Base-by-base conservation (phyloP, 2,888 invertebrate species). In the Calliopum simillimum region DNA sequence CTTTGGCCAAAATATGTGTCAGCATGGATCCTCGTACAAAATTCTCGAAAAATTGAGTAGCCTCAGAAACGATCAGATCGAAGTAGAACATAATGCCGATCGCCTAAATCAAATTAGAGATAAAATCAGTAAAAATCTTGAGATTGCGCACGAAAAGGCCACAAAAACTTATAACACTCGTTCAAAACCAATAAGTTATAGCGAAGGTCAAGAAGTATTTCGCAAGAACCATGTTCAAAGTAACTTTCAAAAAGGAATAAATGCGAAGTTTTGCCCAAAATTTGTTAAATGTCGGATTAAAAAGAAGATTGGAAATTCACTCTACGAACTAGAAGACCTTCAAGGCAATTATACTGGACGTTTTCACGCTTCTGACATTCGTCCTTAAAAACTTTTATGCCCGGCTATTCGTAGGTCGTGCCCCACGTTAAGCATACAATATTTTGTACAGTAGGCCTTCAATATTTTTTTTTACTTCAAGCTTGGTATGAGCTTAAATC, bases 1-100 rank as follows among this genome's bases (percentile, higher is more conserved):
- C 14, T 71, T 69, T 41, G 64, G 64, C 2, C 69, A 67, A 55
- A 69, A 73, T 23, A 71, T 71, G 69, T n/a, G n/a, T n/a, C n/a
- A n/a, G n/a, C n/a, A n/a, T n/a, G n/a, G n/a, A n/a, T n/a, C n/a
- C n/a, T n/a, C n/a, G n/a, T n/a, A n/a, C n/a, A n/a, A n/a, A n/a
- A n/a, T n/a, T n/a, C n/a, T n/a, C n/a, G n/a, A n/a, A 16, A 69
- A 65, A 49, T 14, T 68, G 5, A 59, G 59, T 21, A 21, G 53
- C 44, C 13, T 55, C 1, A 43, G 47, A 23, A 68, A 69, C 14
- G 51, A 33, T 44, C 19, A 53, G 3, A 25, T 23, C 12, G 25
- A 13, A 11, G 41, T 68, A 13, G 25, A 55, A 25, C 13, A 55
- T 2, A 55, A 25, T 6, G 21, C 23, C 21, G 55, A 55, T 21